Evolutionary conservation across 2,797 vertebrate species (phyloP).

Genomic region (Cirrhinus molitorella): DNA sequence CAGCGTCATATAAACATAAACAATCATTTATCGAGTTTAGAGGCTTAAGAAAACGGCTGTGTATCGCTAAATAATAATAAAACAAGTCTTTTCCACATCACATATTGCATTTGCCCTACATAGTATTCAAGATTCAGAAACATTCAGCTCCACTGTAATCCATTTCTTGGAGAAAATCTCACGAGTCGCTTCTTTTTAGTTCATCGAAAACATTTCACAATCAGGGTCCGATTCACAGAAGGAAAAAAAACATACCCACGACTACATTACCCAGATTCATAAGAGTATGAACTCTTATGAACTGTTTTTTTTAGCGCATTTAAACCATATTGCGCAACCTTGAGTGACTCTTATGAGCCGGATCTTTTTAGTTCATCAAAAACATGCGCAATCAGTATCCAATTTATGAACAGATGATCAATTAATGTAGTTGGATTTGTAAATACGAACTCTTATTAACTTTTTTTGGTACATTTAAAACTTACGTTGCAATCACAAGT

Average conservation of each 20-base stretch:
- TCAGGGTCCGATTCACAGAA: neutral
- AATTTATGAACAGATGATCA: no score
- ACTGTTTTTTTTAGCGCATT: neutral
- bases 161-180: no score
- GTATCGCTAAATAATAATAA: no score
- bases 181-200: neutral
- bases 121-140: neutral
- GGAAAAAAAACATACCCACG: neutral
- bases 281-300: no score
- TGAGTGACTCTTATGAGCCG: no score
- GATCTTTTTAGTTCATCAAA: no score
- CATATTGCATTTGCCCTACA: neutral
- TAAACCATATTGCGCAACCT: neutral
- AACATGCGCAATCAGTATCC: no score
- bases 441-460: no score
- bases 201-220: neutral
- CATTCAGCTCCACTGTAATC: neutral
- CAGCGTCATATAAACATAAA: neutral
- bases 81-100: neutral
- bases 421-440: neutral
- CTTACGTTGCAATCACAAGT: neutral
- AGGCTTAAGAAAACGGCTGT: neutral
- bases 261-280: neutral
- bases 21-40: neutral
- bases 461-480: neutral